Evolutionary conservation across 1,140 invertebrate species (phyloP).

Genomic region (Lepidostoma basale): DNA sequence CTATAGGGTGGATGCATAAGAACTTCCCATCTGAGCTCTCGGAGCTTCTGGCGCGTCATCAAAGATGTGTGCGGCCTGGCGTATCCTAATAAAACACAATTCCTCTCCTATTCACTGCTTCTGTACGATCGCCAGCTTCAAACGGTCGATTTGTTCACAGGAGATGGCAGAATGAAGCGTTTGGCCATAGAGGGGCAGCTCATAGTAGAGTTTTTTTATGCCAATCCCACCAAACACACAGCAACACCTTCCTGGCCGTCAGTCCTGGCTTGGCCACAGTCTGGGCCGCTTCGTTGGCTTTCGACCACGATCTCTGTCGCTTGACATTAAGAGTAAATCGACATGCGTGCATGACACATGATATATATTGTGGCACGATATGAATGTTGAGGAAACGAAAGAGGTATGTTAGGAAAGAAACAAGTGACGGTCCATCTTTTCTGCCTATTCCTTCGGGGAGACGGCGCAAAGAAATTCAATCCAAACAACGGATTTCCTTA

Average conservation of each 20-base stretch:
- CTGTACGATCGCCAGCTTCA: constrained; percentile 4
- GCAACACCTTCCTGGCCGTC: constrained; percentile 2
- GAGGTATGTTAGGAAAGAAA: too few species aligned
- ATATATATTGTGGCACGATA: too few species aligned
- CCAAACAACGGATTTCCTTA: too few species aligned
- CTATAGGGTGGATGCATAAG: background rate
- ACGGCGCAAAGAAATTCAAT: too few species aligned
- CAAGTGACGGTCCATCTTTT: too few species aligned
- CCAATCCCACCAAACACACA: constrained; percentile 6
- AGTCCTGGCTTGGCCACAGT: constrained; percentile 3
- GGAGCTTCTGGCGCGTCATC: constrained; percentile 5
- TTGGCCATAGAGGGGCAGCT: background rate
- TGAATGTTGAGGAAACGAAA: too few species aligned
- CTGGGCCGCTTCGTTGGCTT: constrained; percentile 7
- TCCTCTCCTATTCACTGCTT: too few species aligned
- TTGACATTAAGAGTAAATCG: too few species aligned
- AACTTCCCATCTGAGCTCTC: background rate
- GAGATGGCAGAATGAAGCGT: constrained; percentile 4
- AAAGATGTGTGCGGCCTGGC: constrained; percentile 9
- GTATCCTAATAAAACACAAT: too few species aligned
- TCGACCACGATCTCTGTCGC: constrained; percentile 2
- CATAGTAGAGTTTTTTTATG: background rate
- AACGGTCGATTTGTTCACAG: constrained; percentile 5
- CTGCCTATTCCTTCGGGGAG: too few species aligned
- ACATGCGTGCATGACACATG: too few species aligned